Evolutionary conservation across 2,797 vertebrate genomes (phyloP).

Genomic region (Typhlichthys subterraneus): DNA sequence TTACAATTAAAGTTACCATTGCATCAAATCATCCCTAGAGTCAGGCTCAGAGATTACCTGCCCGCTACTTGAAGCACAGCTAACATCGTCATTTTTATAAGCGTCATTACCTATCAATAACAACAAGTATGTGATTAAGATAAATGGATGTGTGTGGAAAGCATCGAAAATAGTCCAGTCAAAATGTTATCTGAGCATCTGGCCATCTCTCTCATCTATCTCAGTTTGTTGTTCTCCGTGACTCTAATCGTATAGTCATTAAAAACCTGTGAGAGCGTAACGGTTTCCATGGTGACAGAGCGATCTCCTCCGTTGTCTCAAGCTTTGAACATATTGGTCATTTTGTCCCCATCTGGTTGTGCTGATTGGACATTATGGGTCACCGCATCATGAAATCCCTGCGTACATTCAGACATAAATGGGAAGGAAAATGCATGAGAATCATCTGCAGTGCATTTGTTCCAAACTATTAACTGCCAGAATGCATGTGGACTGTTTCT

Average conservation of each 20-base stretch:
- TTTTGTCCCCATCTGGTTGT: conserved; percentile 71
- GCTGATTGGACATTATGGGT: conserved; percentile 49
- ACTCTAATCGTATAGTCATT: conserved; percentile 63
- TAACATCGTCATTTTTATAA: conserved; percentile 38
- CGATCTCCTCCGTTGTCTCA: conserved; percentile 44
- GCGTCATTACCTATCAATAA: conserved; percentile 22
- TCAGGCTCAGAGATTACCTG: neutral
- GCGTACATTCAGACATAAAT: conserved; percentile 23
- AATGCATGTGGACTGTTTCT: too few species aligned
- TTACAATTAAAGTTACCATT: too few species aligned
- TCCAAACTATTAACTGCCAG: too few species aligned
- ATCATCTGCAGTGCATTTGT: too few species aligned
- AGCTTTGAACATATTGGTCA: conserved; percentile 52
- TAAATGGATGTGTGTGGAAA: conserved; percentile 45
- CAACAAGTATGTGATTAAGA: conserved; percentile 39
- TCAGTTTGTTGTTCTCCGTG: conserved; percentile 56
- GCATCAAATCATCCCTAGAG: too few species aligned
- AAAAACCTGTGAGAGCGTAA: conserved; percentile 56
- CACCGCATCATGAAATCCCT: conserved; percentile 28
- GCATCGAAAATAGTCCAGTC: conserved; percentile 23
- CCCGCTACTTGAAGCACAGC: conserved; percentile 20
- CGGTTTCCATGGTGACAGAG: conserved; percentile 65
- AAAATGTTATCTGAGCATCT: conserved; percentile 64
- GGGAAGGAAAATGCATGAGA: neutral
- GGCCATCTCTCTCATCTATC: conserved; percentile 49